Evolutionary conservation across 2,797 vertebrate genomes (phyloP).

Genomic region (Scomberomorus guttatus): DNA sequence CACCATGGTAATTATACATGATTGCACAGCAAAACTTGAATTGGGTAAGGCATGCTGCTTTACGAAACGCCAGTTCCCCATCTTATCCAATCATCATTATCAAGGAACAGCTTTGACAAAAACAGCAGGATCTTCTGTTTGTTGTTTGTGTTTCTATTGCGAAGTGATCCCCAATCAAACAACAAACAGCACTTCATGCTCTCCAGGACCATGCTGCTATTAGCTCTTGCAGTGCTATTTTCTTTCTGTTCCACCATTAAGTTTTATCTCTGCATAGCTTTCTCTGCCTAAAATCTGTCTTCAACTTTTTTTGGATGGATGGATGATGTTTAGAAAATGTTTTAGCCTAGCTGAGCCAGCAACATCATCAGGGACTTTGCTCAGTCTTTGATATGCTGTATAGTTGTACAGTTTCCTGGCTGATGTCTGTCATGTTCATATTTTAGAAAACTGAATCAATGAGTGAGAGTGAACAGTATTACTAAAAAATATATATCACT

Average conservation of each 20-base stretch:
- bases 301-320: neutral
- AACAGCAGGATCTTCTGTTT: constrained; percentile 34
- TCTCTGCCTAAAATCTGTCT: constrained; percentile 7
- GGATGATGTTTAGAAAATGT: neutral
- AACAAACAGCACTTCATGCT: constrained; percentile 6
- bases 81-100: constrained; percentile 35
- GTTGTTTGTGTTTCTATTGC: constrained; percentile 18
- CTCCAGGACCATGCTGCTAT: neutral
- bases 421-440: constrained; percentile 3
- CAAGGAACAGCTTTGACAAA: constrained; percentile 32
- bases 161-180: constrained; percentile 37
- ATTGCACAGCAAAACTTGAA: constrained; percentile 26
- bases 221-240: constrained; percentile 11
- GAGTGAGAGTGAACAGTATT: neutral
- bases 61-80: constrained; percentile 13
- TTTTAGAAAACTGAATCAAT: constrained; percentile 21
- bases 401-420: neutral
- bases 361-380: neutral
- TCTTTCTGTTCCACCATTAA: constrained; percentile 1
- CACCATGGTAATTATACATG: constrained; percentile 13
- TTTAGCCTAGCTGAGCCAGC: neutral
- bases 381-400: neutral
- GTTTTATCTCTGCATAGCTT: constrained; percentile 2
- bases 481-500: neutral
- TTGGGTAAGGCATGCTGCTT: constrained; percentile 28